A percentile compares a stretch with the other conserved stretches of the same genome.
These are phyloP conservation scores for Empis stercorea DNA, from an alignment of 2,888 invertebrate species.

Conservation along the genomic window DNA sequence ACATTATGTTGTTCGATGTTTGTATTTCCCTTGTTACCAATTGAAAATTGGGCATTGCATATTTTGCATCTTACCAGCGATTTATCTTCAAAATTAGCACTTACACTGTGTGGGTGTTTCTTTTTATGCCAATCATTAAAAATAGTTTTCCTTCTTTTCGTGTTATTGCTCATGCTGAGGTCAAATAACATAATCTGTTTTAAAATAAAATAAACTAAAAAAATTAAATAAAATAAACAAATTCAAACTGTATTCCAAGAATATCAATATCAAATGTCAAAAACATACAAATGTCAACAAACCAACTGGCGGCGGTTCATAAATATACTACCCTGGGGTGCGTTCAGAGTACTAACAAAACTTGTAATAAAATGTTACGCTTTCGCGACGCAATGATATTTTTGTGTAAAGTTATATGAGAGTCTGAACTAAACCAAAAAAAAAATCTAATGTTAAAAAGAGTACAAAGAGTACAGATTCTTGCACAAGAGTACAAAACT, in stretches of 20 bases:
- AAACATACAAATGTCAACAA: neutral
- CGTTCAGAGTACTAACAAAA: neutral
- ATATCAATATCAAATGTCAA: neutral
- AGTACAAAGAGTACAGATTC: neutral
- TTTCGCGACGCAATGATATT: neutral
- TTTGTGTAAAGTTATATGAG: neutral
- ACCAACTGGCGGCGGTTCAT: neutral
- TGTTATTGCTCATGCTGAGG: neutral
- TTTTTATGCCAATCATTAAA: neutral
- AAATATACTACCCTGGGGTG: neutral
- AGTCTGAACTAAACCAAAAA: neutral
- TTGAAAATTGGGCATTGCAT: neutral
- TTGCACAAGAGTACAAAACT: neutral
- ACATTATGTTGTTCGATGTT: too few species aligned
- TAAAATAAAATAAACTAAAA: neutral
- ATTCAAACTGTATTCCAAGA: neutral
- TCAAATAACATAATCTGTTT: neutral
- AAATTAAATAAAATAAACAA: neutral
- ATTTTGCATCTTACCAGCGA: neutral
- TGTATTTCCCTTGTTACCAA: too few species aligned
- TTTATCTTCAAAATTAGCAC: neutral
- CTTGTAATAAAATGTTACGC: neutral
- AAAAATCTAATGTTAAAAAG: neutral
- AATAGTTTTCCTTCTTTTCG: neutral
- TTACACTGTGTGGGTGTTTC: neutral